A percentile compares a stretch with the other conserved stretches of the same genome.
Evolutionary conservation across 1,140 invertebrate genomes (phyloP).

Genomic region (Portunus trituberculatus): DNA sequence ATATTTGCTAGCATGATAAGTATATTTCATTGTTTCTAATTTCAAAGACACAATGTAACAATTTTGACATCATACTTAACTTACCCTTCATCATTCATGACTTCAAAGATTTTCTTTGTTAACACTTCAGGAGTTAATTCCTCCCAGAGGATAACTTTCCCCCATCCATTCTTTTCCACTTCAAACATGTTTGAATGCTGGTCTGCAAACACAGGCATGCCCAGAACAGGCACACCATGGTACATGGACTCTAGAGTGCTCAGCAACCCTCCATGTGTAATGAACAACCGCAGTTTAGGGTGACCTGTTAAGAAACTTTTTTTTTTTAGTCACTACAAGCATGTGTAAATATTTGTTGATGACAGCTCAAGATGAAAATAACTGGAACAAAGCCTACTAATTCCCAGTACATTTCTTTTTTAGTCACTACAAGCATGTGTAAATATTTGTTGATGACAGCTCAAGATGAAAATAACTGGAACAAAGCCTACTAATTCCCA

Average conservation of each 20-base stretch:
- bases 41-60: not conserved
- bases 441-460: not conserved
- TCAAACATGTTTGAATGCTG: constrained; percentile 81
- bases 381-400: too few species aligned
- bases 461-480: too few species aligned
- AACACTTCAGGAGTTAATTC: constrained; percentile 8
- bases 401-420: too few species aligned
- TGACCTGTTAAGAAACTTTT: constrained; percentile 16
- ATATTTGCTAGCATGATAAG: not conserved
- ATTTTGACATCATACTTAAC: not conserved
- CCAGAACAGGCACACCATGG: constrained; percentile 86
- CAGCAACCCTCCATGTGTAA: constrained; percentile 87
- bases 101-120: not conserved
- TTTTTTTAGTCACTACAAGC: not conserved
- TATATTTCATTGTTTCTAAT: constrained; percentile 1
- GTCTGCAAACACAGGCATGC: constrained; percentile 86
- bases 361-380: too few species aligned
- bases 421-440: not conserved
- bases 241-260: constrained; percentile 87
- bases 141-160: not conserved
- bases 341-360: too few species aligned
- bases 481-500: too few species aligned
- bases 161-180: constrained; percentile 35
- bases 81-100: constrained; percentile 46
- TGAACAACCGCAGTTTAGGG: constrained; percentile 81